Conservation (phyloP, 2,888 invertebrate genomes). For the Synanthedon vespiformis region DNA sequence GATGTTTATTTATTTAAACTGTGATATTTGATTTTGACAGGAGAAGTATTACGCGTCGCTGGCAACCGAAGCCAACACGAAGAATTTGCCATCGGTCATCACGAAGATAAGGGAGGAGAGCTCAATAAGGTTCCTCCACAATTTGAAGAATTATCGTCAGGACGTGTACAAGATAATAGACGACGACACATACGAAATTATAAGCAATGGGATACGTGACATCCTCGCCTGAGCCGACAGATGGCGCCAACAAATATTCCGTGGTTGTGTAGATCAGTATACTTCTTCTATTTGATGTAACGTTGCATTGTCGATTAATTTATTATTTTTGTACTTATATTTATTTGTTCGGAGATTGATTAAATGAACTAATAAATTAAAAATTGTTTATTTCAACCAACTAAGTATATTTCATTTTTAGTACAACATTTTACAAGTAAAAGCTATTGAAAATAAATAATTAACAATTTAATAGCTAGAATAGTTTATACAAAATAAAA, state of each 20-base stretch:
- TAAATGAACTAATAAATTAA: neutral
- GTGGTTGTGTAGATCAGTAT: neutral
- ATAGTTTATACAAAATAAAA: too few species aligned
- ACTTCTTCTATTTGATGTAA: neutral
- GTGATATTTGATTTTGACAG: slow-evolving; percentile 39
- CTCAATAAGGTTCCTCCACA: slow-evolving; percentile 71
- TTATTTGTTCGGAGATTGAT: neutral
- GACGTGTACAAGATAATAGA: slow-evolving; percentile 77
- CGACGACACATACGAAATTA: slow-evolving; percentile 69
- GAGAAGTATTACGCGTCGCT: slow-evolving; percentile 79
- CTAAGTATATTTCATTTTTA: neutral
- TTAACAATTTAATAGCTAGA: too few species aligned
- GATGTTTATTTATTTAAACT: neutral
- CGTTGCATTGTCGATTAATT: neutral
- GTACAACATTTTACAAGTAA: too few species aligned
- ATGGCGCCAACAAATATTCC: neutral
- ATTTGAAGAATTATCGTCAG: slow-evolving; percentile 74
- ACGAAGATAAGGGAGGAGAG: slow-evolving; percentile 78
- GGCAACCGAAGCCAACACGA: slow-evolving; percentile 72
- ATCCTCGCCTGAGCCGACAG: slow-evolving; percentile 48
- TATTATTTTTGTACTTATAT: neutral
- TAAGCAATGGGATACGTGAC: slow-evolving; percentile 54
- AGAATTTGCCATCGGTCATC: slow-evolving; percentile 74
- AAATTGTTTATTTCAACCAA: neutral
- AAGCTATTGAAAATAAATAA: too few species aligned